Percentiles rank a stretch among this genome's conserved stretches.
phyloP scores from a whole-genome alignment of 1,140 invertebrate species.

The Apolygus lucorum region DNA sequence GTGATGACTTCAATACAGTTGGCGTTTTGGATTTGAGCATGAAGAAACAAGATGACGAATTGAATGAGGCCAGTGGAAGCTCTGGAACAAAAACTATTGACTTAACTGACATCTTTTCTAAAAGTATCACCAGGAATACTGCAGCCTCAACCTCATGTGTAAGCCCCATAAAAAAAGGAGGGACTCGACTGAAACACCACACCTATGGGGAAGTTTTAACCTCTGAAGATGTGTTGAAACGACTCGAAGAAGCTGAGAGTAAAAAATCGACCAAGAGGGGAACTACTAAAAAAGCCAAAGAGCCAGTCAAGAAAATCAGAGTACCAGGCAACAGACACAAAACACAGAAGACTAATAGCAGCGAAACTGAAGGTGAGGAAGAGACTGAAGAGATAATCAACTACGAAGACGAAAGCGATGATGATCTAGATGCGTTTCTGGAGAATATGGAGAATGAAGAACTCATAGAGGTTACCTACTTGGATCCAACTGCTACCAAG shows the following conservation, averaged over 20 bases:
- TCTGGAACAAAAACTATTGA: neutral
- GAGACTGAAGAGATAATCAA: neutral
- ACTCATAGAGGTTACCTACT: conserved; percentile 17
- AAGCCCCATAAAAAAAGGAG: neutral
- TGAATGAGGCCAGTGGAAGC: neutral
- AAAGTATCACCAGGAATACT: neutral
- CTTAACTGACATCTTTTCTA: neutral
- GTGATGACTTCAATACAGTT: neutral
- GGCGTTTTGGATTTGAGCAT: neutral
- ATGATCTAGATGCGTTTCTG: neutral
- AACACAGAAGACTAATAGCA: conserved; percentile 1
- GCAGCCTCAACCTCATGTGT: neutral
- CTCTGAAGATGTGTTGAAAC: neutral
- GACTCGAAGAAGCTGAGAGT: neutral
- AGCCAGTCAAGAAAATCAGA: neutral
- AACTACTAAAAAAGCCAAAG: neutral
- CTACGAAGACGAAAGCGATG: neutral
- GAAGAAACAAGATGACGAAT: neutral
- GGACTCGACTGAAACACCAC: neutral
- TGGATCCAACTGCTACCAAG: conserved; percentile 8
- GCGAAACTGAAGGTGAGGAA: conserved; percentile 1
- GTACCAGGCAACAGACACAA: neutral
- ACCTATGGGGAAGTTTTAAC: neutral
- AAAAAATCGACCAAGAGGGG: neutral
- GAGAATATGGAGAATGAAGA: conserved; percentile 1